Base-by-base conservation (phyloP, 2,113 vertebrate species). In the Hystrix cristata region DNA sequence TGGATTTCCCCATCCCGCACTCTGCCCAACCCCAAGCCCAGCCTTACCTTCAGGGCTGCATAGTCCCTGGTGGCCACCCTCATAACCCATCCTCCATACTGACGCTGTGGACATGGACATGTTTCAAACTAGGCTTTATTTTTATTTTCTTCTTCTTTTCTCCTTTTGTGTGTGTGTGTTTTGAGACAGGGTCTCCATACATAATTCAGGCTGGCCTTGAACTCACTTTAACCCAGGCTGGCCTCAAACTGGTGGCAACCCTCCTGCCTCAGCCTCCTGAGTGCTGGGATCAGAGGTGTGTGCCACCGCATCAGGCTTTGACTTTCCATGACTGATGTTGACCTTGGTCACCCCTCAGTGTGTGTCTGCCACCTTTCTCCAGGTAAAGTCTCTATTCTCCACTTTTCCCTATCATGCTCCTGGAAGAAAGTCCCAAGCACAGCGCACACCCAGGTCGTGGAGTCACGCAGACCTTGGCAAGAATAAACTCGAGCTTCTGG, bases 51-150 rank as follows among this genome's bases (percentile, higher is more conserved):
- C 64, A 34, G 65, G 65, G 38, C 38, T 38, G 38, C 38, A 38
- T 2, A 59, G 1, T 4, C 55, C 29, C 3, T 0, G 0, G 46
- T 14, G 23, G 21, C 38, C 2, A 4, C 59, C 53, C 53, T 21
- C 18, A 2, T 0, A 21, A 21, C 13, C 62, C 67, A 5, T 12
- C 59, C 76, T 83, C 34, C 72, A 27, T 29, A 10, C 4, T 0
- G 62, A 48, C 19, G 21, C 57, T 5, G 7, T 12, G 0, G 0
- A 16, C 15, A 31, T 27, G 13, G 38, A 38, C 38, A 38, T 65
- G 21, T 23, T 64, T 83, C 82, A 59, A 46, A n/a, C 8, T 14
- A 38, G n/a, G 53, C 31, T 27, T 53, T 7, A 34, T 10, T 89
- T 74, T 46, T 72, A 43, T 25, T 11, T 43, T 46, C 38, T 74